Evolutionary conservation across 2,888 invertebrate genomes (phyloP).

Genomic region (Macroteleia sp.): DNA sequence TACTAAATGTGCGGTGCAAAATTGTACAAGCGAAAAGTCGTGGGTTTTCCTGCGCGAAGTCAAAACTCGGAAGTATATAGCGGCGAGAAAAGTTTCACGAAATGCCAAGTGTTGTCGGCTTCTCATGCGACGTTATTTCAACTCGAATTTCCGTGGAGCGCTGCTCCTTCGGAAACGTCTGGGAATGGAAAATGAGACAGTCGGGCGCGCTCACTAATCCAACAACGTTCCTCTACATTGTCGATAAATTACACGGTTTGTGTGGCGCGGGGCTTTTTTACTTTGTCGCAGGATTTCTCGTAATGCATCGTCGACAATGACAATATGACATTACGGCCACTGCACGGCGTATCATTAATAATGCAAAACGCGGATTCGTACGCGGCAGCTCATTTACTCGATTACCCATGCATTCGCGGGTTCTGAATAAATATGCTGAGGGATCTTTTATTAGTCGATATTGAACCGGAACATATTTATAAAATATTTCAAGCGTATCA

Average conservation of each 20-base stretch:
- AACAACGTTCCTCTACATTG: slow-evolving; percentile 29
- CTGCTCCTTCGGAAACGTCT: slow-evolving; percentile 19
- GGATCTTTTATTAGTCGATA: slow-evolving; percentile 65
- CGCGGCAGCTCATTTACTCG: slow-evolving; percentile 64
- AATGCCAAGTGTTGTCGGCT: slow-evolving; percentile 23
- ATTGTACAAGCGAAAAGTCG: slow-evolving; percentile 2
- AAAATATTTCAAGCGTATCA: slow-evolving; percentile 64
- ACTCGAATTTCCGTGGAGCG: slow-evolving; percentile 8
- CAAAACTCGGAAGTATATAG: not conserved
- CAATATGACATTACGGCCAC: slow-evolving; percentile 61
- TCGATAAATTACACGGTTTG: slow-evolving; percentile 55
- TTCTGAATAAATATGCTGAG: slow-evolving; percentile 61
- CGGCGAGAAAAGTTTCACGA: slow-evolving; percentile 7
- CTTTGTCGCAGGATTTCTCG: slow-evolving; percentile 55
- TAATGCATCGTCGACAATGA: slow-evolving; percentile 62
- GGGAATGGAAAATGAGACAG: slow-evolving; percentile 51
- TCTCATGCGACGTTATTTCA: slow-evolving; percentile 10
- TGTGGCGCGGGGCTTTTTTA: slow-evolving; percentile 34
- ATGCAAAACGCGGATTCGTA: slow-evolving; percentile 59
- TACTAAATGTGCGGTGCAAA: not conserved
- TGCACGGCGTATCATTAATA: slow-evolving; percentile 56
- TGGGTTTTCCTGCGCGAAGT: not conserved
- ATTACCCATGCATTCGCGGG: slow-evolving; percentile 62
- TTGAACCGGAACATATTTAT: slow-evolving; percentile 64
- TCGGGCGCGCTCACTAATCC: slow-evolving; percentile 24